Evolutionary conservation across 1,140 invertebrate genomes (phyloP).

Genomic region (Asobara japonica): DNA sequence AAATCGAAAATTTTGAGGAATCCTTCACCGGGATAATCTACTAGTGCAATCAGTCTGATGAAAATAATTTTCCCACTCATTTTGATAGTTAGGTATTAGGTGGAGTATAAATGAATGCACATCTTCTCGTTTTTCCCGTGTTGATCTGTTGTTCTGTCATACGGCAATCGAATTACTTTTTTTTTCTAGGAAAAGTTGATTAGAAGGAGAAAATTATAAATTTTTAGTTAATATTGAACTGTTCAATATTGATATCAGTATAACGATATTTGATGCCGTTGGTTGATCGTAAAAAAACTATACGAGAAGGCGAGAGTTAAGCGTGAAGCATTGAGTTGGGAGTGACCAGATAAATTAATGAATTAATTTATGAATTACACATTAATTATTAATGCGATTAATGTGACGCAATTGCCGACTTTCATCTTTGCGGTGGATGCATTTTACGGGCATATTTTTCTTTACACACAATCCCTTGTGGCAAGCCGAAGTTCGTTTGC

Average conservation of each 20-base stretch:
- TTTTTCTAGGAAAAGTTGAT: neutral
- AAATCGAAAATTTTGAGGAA: neutral
- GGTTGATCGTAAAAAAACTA: no score
- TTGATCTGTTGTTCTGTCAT: neutral
- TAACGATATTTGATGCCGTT: no score
- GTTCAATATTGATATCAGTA: no score
- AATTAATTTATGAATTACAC: neutral
- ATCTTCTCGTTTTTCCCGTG: neutral
- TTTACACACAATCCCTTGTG: no score
- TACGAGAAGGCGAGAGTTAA: no score
- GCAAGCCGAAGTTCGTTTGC: no score
- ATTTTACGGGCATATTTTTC: no score
- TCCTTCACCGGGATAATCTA: neutral
- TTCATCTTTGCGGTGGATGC: neutral
- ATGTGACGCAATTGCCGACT: neutral
- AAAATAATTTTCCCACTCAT: neutral
- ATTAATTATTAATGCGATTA: no score
- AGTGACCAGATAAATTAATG: neutral
- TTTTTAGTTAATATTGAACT: no score
- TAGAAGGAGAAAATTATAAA: no score
- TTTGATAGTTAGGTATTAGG: neutral
- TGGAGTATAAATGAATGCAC: constrained; percentile 6
- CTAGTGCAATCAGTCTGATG: neutral
- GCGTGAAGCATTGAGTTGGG: neutral
- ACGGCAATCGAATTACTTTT: no score